A percentile compares a stretch with the other conserved stretches of the same genome.
phyloP scores from a whole-genome alignment of 2,888 invertebrate genomes.

The Dioctria rufipes region DNA sequence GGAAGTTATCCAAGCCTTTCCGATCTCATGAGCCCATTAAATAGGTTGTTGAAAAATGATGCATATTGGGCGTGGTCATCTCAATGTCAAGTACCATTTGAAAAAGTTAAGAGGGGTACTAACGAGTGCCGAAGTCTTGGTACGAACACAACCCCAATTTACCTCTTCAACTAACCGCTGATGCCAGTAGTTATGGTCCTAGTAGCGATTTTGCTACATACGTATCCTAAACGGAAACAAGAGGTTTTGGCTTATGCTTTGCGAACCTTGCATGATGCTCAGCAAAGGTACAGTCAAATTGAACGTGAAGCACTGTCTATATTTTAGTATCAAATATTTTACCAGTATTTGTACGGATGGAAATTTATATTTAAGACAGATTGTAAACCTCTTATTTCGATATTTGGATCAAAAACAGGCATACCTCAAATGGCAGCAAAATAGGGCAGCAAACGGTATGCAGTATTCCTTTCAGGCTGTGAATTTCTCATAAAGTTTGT shows the following conservation, averaged over 20 bases:
- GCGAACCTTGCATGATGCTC: constrained; percentile 61
- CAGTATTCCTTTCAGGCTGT: constrained; percentile 54
- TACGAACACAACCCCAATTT: neutral
- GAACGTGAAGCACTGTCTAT: constrained; percentile 64
- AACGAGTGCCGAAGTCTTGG: neutral
- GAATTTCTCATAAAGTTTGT: constrained; percentile 60
- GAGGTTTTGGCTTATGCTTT: constrained; percentile 67
- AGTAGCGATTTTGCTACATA: constrained; percentile 21
- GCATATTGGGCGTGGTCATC: neutral
- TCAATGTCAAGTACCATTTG: neutral
- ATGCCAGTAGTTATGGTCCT: constrained; percentile 7
- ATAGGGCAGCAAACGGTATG: constrained; percentile 58
- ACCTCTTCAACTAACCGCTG: neutral
- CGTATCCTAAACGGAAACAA: constrained; percentile 62
- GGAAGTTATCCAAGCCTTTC: too few relatives aligned
- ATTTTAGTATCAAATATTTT: constrained; percentile 66
- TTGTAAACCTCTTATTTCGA: constrained; percentile 65
- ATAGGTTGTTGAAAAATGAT: constrained; percentile 54
- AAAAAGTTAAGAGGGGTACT: neutral
- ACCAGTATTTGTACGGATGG: constrained; percentile 66
- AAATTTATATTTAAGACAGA: constrained; percentile 67
- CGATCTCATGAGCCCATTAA: neutral
- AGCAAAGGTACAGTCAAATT: constrained; percentile 60
- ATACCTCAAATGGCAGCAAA: constrained; percentile 63
- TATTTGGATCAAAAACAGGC: constrained; percentile 60